Evolutionary conservation across 1,140 invertebrate species (phyloP).

Genomic region (Rhagoletis zephyria): DNA sequence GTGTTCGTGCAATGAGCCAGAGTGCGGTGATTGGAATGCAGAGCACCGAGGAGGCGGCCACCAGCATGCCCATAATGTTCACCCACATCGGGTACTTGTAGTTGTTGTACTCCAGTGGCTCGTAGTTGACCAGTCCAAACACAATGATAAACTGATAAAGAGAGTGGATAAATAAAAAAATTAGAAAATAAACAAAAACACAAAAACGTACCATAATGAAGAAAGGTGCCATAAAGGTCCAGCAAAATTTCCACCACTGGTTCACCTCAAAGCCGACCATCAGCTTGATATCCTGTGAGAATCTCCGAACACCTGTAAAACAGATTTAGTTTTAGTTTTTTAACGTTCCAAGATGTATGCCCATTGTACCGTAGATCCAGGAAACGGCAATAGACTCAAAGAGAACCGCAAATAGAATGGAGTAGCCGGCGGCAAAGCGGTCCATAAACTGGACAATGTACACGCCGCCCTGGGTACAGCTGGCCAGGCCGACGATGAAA

Average conservation of each 20-base stretch:
- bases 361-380: slow-evolving; percentile 88
- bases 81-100: slow-evolving; percentile 94
- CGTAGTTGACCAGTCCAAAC: slow-evolving; percentile 89
- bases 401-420: slow-evolving; percentile 95
- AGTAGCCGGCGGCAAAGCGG: slow-evolving; percentile 95
- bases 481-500: slow-evolving; percentile 92
- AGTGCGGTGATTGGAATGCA: too few species aligned
- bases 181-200: too few species aligned
- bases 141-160: slow-evolving; percentile 95
- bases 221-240: slow-evolving; percentile 93
- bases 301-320: too few species aligned
- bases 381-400: slow-evolving; percentile 96
- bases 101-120: slow-evolving; percentile 88
- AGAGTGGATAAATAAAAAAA: too few species aligned
- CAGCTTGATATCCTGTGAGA: slow-evolving; percentile 91
- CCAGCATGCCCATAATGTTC: slow-evolving; percentile 91
- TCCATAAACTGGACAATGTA: slow-evolving; percentile 97
- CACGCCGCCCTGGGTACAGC: slow-evolving; percentile 95
- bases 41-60: slow-evolving; percentile 94
- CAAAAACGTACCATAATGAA: too few species aligned
- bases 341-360: too few species aligned
- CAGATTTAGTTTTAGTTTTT: too few species aligned
- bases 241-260: slow-evolving; percentile 92
- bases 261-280: slow-evolving; percentile 94
- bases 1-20: too few species aligned